Percentiles rank a stretch among this genome's conserved stretches.
Evolutionary conservation across 2,888 invertebrate species (phyloP).

Genomic region (Herminia tarsipennalis): DNA sequence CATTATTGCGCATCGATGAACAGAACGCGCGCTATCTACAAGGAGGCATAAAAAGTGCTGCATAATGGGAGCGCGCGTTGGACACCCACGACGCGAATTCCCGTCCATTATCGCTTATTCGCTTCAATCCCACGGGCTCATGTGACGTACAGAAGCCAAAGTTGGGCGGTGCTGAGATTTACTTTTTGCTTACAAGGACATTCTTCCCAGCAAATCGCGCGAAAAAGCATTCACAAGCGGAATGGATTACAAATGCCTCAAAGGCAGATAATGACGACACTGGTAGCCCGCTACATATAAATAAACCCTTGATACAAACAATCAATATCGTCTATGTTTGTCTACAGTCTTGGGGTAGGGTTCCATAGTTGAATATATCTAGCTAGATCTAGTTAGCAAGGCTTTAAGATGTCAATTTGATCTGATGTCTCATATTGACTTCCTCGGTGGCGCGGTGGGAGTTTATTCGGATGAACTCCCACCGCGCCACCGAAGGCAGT

Average conservation of each 20-base stretch:
- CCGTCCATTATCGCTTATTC: slow-evolving; percentile 61
- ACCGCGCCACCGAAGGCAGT: too few species aligned
- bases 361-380: too few species aligned
- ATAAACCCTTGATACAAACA: slow-evolving; percentile 6
- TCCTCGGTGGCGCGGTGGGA: too few species aligned
- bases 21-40: slow-evolving; percentile 56
- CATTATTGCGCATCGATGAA: slow-evolving; percentile 69
- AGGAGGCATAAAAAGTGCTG: slow-evolving; percentile 68
- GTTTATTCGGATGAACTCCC: too few species aligned
- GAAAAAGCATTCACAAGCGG: slow-evolving; percentile 48
- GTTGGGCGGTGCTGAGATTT: slow-evolving; percentile 71
- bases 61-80: slow-evolving; percentile 68
- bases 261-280: slow-evolving; percentile 24
- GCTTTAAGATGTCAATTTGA: too few species aligned
- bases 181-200: slow-evolving; percentile 62
- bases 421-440: too few species aligned
- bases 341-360: too few species aligned
- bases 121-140: slow-evolving; percentile 76
- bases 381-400: too few species aligned
- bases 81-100: slow-evolving; percentile 81
- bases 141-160: slow-evolving; percentile 75
- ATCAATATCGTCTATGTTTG: background rate
- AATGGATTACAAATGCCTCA: slow-evolving; percentile 30
- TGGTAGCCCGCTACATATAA: slow-evolving; percentile 2
- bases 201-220: slow-evolving; percentile 66